Base-by-base conservation (phyloP, 2,888 invertebrate genomes). In the Acleris holmiana region DNA sequence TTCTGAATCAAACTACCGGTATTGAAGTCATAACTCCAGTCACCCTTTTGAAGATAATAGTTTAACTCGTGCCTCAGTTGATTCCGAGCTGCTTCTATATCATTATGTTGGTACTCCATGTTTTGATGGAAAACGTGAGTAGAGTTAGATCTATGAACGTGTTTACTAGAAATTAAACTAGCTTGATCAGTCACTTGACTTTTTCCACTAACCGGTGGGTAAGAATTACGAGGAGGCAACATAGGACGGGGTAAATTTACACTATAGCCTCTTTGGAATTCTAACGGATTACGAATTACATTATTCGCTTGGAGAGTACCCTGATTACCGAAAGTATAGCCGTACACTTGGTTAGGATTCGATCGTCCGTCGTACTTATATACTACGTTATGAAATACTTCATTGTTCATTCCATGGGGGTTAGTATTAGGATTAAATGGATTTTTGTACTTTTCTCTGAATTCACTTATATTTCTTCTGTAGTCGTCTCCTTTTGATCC, bases 361-460 rank as follows among this genome's bases (percentile, higher is more conserved):
- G 84, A 75, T 76, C 86, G 78, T 76, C 86, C 86, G 69, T 91
- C 90, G 72, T 85, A 91, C 76, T 90, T 88, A 88, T 88, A 89
- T 66, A 86, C 90, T 87, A 85, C 78, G 71, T 79, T 89, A 80
- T 90, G 88, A 77, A 91, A 91, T 69, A 88, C 88, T 79, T 92
- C 91, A 86, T 89, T 89, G 71, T 80, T 89, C 71, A 85, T 78
- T 69, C 82, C 82, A 54, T 86, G 88, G 61, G 78, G 71, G 70
- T 84, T 87, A 29, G 80, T 73, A 67, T 81, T 84, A 58, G 88
- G 76, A 68, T 91, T 93, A 70, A 92, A 91, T 29, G 93, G 91
- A 74, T 94, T 93, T 78, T 94, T 94, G 73, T 94, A 94, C 79
- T 94, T 94, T 80, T 94, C 94, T 70, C 94, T 93, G 76, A 94